These are phyloP conservation scores for Balearica regulorum DNA, from an alignment of 2,797 vertebrate species.

Conservation along the genomic window DNA sequence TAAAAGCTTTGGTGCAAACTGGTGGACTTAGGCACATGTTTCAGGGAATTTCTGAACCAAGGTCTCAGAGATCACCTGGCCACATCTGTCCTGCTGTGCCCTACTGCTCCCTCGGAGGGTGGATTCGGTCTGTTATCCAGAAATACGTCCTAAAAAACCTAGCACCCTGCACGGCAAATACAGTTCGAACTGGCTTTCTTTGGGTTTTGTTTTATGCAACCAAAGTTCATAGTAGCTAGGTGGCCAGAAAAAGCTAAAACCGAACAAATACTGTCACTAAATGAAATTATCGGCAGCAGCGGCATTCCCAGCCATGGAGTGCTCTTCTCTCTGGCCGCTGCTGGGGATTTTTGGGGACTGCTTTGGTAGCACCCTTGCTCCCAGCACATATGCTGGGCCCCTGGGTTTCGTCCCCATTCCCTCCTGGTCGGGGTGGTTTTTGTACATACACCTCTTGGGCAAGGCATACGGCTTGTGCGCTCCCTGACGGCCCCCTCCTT, in stretches of 20 bases:
- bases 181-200: not conserved
- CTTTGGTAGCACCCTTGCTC: not conserved
- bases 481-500: not conserved
- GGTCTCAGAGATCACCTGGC: not conserved
- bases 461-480: rapidly evolving
- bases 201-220: slow-evolving; percentile 9
- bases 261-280: not conserved
- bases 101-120: rapidly evolving
- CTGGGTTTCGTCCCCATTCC: not conserved
- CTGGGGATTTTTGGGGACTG: no score
- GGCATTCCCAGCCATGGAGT: rapidly evolving
- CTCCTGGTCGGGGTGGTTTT: not conserved
- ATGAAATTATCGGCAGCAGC: not conserved
- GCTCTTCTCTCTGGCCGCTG: not conserved
- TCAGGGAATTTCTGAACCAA: not conserved
- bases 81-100: no score
- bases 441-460: rapidly evolving
- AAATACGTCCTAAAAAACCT: rapidly evolving
- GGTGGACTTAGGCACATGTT: rapidly evolving
- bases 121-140: rapidly evolving
- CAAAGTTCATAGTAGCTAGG: not conserved
- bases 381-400: rapidly evolving
- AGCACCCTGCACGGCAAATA: rapidly evolving
- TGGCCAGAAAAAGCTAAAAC: not conserved
- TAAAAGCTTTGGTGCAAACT: not conserved